Evolutionary conservation across 1,140 invertebrate genomes (phyloP).

Genomic region (Platorchestia sp.): DNA sequence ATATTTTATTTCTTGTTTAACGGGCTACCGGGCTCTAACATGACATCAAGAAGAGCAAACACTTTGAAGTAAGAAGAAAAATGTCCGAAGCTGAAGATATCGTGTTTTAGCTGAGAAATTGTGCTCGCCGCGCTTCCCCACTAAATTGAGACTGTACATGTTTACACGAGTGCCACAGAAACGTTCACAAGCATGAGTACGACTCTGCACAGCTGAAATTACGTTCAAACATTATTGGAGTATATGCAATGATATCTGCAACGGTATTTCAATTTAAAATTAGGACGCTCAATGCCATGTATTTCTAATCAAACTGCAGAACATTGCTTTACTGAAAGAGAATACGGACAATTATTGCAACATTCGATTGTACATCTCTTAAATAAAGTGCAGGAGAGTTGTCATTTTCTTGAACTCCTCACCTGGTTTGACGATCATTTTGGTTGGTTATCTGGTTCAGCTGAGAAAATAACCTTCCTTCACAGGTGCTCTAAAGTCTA

Average conservation of each 20-base stretch:
- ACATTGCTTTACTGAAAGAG: not conserved
- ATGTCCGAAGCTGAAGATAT: too few relatives aligned
- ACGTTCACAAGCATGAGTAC: too few relatives aligned
- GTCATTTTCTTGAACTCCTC: not conserved
- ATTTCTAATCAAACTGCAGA: not conserved
- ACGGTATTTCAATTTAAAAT: too few relatives aligned
- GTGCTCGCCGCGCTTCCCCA: not conserved
- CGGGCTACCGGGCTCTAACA: too few relatives aligned
- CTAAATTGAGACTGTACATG: too few relatives aligned
- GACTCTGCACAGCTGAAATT: too few relatives aligned
- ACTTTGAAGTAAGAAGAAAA: too few relatives aligned
- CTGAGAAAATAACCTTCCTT: slow-evolving; percentile 1
- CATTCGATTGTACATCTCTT: not conserved
- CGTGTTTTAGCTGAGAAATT: not conserved
- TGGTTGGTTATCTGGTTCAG: slow-evolving; percentile 9
- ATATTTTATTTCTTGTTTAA: too few relatives aligned
- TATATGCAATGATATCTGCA: too few relatives aligned
- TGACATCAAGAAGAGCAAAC: too few relatives aligned
- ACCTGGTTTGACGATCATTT: slow-evolving; percentile 51
- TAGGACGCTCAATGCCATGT: not conserved
- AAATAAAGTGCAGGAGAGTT: not conserved
- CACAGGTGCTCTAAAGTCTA: not conserved
- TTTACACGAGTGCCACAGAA: too few relatives aligned
- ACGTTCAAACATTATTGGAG: too few relatives aligned
- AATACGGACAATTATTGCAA: not conserved